phyloP scores from a whole-genome alignment of 2,797 vertebrate genomes.

The Cyprinodon diabolis region DNA sequence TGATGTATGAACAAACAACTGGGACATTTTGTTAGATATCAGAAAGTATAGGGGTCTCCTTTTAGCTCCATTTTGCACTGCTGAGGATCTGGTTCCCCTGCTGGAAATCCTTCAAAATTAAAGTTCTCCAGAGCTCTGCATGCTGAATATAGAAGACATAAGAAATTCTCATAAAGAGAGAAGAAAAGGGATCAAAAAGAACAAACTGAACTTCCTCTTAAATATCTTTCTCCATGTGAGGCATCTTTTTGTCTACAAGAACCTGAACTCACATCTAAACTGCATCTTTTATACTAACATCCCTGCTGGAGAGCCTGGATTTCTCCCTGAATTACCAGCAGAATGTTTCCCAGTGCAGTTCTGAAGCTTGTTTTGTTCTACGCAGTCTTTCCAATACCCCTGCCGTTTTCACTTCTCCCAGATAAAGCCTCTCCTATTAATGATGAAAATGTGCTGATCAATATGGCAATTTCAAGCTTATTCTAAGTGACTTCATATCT shows the following conservation, averaged over 20 bases:
- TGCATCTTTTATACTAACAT: slow-evolving; percentile 19
- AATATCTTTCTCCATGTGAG: slow-evolving; percentile 17
- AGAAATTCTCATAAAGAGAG: slow-evolving; percentile 3
- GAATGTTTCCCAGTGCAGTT: slow-evolving; percentile 30
- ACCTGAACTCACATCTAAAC: slow-evolving; percentile 37
- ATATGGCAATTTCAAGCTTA: slow-evolving; percentile 59
- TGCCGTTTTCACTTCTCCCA: slow-evolving; percentile 38
- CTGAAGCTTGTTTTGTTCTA: slow-evolving; percentile 18
- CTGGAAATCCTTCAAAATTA: neutral
- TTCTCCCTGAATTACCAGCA: slow-evolving; percentile 10
- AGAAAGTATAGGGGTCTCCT: neutral
- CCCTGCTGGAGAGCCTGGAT: slow-evolving; percentile 20
- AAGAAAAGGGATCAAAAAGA: neutral
- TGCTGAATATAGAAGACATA: neutral
- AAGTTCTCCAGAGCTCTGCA: neutral
- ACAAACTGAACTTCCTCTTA: slow-evolving; percentile 6
- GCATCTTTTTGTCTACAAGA: slow-evolving; percentile 33
- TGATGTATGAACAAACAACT: neutral
- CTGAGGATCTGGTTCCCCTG: neutral
- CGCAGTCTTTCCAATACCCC: slow-evolving; percentile 13
- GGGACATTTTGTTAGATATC: neutral
- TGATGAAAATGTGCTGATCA: slow-evolving; percentile 63
- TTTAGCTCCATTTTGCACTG: neutral
- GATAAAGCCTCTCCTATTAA: slow-evolving; percentile 50
- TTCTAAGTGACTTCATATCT: slow-evolving; percentile 57